A percentile compares a stretch with the other conserved stretches of the same genome.
phyloP scores from a whole-genome alignment of 2,113 vertebrate species.

The Pterocles gutturalis region DNA sequence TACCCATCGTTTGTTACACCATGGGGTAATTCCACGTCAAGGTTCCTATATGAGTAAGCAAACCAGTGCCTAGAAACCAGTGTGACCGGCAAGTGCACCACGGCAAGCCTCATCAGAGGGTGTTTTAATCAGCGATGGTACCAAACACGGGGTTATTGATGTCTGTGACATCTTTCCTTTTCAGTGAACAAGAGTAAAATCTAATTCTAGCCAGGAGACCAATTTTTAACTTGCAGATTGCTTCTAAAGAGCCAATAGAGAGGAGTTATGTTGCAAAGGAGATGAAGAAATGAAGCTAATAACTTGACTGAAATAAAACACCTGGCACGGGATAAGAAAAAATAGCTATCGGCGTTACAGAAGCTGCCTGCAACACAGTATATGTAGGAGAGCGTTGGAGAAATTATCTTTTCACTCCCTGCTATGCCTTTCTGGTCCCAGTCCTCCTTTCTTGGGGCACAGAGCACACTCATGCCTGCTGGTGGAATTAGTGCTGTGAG shows the following conservation, averaged over 20 bases:
- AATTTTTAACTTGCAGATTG: conserved; percentile 32
- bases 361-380: not conserved
- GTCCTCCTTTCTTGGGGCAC: not conserved
- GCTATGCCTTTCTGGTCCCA: not conserved
- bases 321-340: not conserved
- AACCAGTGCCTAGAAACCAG: not conserved
- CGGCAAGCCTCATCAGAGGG: not conserved
- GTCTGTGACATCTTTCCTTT: not conserved
- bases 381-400: not conserved
- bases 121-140: not conserved
- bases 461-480: not conserved
- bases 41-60: not conserved
- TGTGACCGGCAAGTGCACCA: not conserved
- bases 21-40: not conserved
- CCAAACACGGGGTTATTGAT: not conserved
- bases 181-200: conserved; percentile 4
- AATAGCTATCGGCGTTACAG: not conserved
- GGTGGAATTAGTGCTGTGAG: not conserved
- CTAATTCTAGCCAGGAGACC: conserved; percentile 13
- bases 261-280: conserved; percentile 17
- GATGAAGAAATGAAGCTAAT: conserved; percentile 21
- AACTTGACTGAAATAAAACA: conserved; percentile 46
- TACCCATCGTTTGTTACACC: not conserved
- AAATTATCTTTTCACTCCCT: not conserved
- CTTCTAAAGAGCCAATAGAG: conserved; percentile 15